Evolutionary conservation across 2,113 vertebrate genomes (phyloP), one percentile per base, ranked within the genome.

Genomic region (Phalacrocorax brasilianus): DNA sequence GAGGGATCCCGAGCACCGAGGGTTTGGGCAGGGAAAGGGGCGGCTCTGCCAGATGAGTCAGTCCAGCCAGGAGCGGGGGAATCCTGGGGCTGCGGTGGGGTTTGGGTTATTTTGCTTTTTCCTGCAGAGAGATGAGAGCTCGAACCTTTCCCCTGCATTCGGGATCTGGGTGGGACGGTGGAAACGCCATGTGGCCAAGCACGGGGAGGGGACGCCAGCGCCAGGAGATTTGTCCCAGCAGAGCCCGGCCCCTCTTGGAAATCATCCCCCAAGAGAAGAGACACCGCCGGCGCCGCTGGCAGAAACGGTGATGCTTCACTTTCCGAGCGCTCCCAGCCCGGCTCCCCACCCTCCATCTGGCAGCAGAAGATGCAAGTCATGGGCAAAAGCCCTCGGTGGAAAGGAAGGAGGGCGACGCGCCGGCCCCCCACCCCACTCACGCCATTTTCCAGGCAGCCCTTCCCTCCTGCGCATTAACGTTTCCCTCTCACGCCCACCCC

Each of bases 331-430:
- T 76, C 26, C 91, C 68, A 33, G 68, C 85, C 84, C 17, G 2
- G 79, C 91, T 88, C 96, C 92, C 85, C 92, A 63, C 91, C 95
- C 93, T 95, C 93, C 79, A 45, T 77, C 92, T 93, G 95, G 95
- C 95, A 84, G 91, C 85, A 35, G 83, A 61, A 84, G 83, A 93
- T 28, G 75, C 83, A 74, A 97, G 89, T 91, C 94, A 92, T n/a
- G 86, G 88, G 91, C 32, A 4, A 89, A 77, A 91, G 75, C 50
- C 50, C 59, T 8, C 11, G 21, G 12, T 59, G 86, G 93, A 70
- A 66, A 61, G 85, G 82, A 71, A 73, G 82, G 88, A n/a, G 62
- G 77, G 58, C 6, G 74, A 56, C 30, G 40, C 8, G 23, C 9
- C 19, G 32, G 44, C 70, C 33, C 85, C 45, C 50, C 14, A 15